Base-by-base conservation (phyloP, 2,113 vertebrate genomes). In the Rhea pennata region DNA sequence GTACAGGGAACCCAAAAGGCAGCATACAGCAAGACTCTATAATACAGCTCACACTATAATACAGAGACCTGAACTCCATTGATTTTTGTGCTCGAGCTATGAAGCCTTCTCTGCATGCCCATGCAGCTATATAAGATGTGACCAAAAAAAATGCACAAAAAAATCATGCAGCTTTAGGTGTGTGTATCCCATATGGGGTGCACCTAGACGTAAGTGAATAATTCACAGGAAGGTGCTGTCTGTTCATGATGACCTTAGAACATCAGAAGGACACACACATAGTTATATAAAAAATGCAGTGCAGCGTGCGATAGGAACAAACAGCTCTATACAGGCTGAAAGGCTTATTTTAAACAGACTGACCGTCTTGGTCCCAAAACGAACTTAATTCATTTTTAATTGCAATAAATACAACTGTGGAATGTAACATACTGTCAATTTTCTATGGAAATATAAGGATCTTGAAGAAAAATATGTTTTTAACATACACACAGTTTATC, bases 231-330 rank as follows among this genome's bases (percentile, higher is more conserved):
- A 58, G 54, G 26, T 58, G 27, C 13, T 29, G 12, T 23, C 17
- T 33, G 0, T 24, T 16, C 44, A 11, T 3, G 4, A 15, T n/a
- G 27, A 12, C 11, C 46, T 2, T 2, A 5, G 42, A 58, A 15
- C 36, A 64, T 8, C 17, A 39, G 62, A 9, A 29, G 69, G 31
- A 48, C 12, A 70, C 53, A 53, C 2, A 11, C 8, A 26, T 2
- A 4, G 3, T 10, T 26, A 4, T 15, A 24, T 40, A 33, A 59
- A 64, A 70, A 70, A 62, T 27, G 12, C 21, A 12, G 4, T 15
- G 31, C 27, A 13, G 2, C 33, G n/a, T 65, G 54, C 21, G 54
- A 42, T 51, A 56, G 71, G 59, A 82, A 17, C 1, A 7, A 61
- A 3, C 29, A 8, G 29, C n/a, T 48, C 54, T 21, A 11, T 65